A percentile compares a stretch with the other conserved stretches of the same genome.
phyloP scores from a whole-genome alignment of 2,797 vertebrate species.

The Choloepus didactylus region DNA sequence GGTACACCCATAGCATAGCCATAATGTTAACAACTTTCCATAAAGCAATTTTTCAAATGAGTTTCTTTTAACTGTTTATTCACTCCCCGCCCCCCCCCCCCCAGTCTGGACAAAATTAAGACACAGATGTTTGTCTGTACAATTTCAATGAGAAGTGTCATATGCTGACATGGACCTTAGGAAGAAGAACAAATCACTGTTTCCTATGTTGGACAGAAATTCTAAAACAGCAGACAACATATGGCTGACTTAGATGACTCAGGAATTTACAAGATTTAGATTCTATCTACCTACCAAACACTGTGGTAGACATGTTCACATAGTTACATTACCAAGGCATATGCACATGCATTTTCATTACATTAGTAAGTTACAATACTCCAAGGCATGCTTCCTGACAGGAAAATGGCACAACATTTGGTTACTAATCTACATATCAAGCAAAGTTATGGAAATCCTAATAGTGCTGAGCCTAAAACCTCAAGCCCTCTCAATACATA shows the following conservation, averaged over 20 bases:
- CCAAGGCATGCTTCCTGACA: conserved; percentile 64
- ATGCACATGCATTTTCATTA: conserved; percentile 75
- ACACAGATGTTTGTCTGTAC: conserved; percentile 46
- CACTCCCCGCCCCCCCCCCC: not conserved
- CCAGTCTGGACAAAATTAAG: conserved; percentile 64
- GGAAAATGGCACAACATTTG: conserved; percentile 53
- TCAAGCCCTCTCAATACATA: conserved; percentile 6
- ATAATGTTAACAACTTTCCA: conserved; percentile 64
- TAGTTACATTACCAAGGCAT: conserved; percentile 57
- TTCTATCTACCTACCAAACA: conserved; percentile 31
- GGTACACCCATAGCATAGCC: conserved; percentile 7
- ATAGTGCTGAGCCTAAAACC: conserved; percentile 32
- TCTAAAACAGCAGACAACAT: conserved; percentile 61
- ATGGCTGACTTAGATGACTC: conserved; percentile 51
- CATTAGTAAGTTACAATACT: conserved; percentile 38
- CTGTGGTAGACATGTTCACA: conserved; percentile 20
- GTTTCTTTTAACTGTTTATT: conserved; percentile 63
- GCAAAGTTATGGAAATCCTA: conserved; percentile 24
- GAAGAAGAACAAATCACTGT: conserved; percentile 65
- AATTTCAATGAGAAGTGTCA: conserved; percentile 55
- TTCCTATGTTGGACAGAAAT: conserved; percentile 36
- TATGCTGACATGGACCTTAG: conserved; percentile 4
- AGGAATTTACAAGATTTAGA: conserved; percentile 46
- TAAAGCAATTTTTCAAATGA: conserved; percentile 59
- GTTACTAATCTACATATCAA: conserved; percentile 54